Evolutionary conservation across 1,140 invertebrate genomes (phyloP), one percentile per base, ranked within the genome.

Genomic region (Drosophila rhopaloa): DNA sequence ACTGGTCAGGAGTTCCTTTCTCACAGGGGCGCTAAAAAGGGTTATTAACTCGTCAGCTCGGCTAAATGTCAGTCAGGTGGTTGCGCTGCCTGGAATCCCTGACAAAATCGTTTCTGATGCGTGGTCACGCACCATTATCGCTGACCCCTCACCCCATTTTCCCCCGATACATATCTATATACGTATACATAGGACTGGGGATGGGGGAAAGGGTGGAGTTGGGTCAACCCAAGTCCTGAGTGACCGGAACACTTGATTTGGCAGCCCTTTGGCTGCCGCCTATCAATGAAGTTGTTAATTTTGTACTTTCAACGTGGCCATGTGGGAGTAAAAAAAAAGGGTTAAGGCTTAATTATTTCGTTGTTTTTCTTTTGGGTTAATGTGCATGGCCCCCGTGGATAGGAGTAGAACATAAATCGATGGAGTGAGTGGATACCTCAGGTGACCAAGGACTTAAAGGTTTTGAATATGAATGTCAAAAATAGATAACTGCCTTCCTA

Each of bases 21-120:
- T 41, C 63, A 46, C 35, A 55, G 44, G 58, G 68, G 58, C 90
- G 90, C 83, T 91, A 91, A 91, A 89, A 91, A 91, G 90, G 90
- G 90, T 91, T 91, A 91, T 91, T 91, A 91, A 91, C 90, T 91
- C 81, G 90, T 91, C 90, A 91, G 85, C 73, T 84, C 53, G 77
- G 40, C 79, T 84, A 84, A 84, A 84, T 84, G 81, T 88, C 82
- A 86, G 83, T 88, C 76, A 88, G 84, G 83, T 89, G 80, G 76
- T 48, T 65, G 38, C 56, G 66, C 59, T 53, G 55, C 29, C 41
- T 58, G 60, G 71, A 63, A 59, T 81, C 76, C 60, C 79, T 79
- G 84, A 84, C 76, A 89, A 89, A 89, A 89, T 89, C 80, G 85
- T 81, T 90, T 71, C 77, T 89, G 85, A 91, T 91, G 90, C 90